These are phyloP conservation scores for Crotalus tigris DNA, from an alignment of 2,113 vertebrate genomes.

Conservation along the genomic window DNA sequence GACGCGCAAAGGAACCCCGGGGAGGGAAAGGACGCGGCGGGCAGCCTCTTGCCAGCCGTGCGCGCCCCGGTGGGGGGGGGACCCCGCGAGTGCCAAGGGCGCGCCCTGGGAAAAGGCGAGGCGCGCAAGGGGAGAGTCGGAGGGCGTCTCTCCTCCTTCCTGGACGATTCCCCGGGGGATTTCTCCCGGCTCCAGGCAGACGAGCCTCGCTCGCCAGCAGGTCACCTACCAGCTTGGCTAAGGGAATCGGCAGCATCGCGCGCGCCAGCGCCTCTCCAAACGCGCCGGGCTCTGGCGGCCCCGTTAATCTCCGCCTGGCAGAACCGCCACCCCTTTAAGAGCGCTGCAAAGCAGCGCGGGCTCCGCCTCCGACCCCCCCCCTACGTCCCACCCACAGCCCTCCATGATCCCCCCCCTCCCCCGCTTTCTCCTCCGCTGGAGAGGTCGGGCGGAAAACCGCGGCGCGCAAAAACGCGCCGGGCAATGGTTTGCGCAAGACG, in stretches of 20 bases:
- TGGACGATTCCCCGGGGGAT: not conserved
- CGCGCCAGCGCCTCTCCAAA: not conserved
- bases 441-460: not conserved
- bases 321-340: not conserved
- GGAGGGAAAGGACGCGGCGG: not conserved
- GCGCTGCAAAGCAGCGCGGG: not conserved
- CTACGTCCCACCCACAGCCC: not conserved
- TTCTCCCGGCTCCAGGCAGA: not conserved
- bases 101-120: not conserved
- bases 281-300: not conserved
- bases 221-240: not conserved
- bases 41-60: not conserved
- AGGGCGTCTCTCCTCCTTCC: not conserved
- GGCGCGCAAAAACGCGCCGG: not conserved
- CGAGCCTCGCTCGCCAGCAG: not conserved
- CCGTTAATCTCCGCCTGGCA: not conserved
- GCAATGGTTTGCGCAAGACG: not conserved
- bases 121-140: not conserved
- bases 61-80: not conserved
- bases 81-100: not conserved
- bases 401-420: accelerated
- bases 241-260: not conserved
- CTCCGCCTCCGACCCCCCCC: not conserved
- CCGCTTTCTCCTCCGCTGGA: too few relatives aligned
- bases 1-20: not conserved